These are phyloP conservation scores for Hoplias malabaricus DNA, from an alignment of 2,113 vertebrate genomes.

Conservation along the genomic window DNA sequence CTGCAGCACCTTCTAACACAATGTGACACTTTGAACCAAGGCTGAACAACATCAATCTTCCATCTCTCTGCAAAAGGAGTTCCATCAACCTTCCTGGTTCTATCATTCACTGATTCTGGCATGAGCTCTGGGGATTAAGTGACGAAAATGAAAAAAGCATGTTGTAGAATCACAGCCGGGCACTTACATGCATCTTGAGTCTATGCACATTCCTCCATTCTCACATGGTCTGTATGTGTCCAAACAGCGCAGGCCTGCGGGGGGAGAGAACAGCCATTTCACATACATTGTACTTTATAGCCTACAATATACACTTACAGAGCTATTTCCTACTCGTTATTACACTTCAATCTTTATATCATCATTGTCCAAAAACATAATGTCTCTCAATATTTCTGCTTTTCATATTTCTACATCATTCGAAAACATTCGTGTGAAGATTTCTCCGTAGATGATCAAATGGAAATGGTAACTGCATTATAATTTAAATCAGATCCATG, in stretches of 20 bases:
- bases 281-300: background rate
- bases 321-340: too few species aligned
- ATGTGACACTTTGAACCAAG: slow-evolving; percentile 39
- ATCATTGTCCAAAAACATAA: too few species aligned
- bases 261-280: slow-evolving; percentile 50
- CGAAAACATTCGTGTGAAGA: too few species aligned
- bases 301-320: background rate
- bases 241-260: slow-evolving; percentile 71
- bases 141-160: background rate
- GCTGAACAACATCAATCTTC: slow-evolving; percentile 32
- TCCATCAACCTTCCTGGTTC: background rate
- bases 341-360: too few species aligned
- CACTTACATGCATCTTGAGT: slow-evolving; percentile 79
- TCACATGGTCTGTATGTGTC: slow-evolving; percentile 75
- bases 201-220: slow-evolving; percentile 77
- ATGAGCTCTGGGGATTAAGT: background rate
- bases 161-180: slow-evolving; percentile 1
- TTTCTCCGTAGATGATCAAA: too few species aligned
- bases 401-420: too few species aligned
- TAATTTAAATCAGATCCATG: too few species aligned
- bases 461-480: too few species aligned
- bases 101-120: background rate
- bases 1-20: slow-evolving; percentile 22
- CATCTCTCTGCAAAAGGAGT: background rate
- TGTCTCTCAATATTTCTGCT: too few species aligned